Evolutionary conservation across 2,888 invertebrate species (phyloP), one percentile per base, ranked within the genome.

Genomic region (Himalopsyche kuldschensis): DNA sequence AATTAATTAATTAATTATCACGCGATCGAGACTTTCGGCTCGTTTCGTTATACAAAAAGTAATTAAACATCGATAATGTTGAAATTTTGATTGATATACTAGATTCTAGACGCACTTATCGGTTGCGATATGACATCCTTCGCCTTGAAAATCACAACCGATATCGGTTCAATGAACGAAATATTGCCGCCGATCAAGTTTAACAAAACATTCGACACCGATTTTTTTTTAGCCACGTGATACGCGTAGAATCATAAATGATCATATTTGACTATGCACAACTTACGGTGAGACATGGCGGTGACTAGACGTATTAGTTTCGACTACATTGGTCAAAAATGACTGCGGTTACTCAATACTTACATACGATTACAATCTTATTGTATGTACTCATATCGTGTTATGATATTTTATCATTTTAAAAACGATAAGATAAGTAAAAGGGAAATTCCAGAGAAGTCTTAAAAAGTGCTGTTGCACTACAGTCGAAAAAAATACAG

Each of bases 151-250:
- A 24, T 75, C 11, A 75, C 32, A 32, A 81, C 15, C 47, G 41
- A 76, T 48, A 80, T 47, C 76, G 76, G 83, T 83, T 83, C 83
- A 83, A 83, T 55, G 83, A 69, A 79, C 83, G 80, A 32, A 47
- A 48, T 30, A 79, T 79, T 77, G 24, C 32, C 11, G 10, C 20
- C 24, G 15, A 15, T 41, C 10, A 27, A 77, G 20, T 41, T 41
- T 41, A 41, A 41, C 41, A 77, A 31, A 32, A 77, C 20, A 77
- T 30, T 27, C 30, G 69, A 69, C 15, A 69, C 15, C 30, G 69
- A 69, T 69, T 20, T 69, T 30, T 69, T 11, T 10, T 30, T 69
- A 69, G 69, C 69, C 20, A 27, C 4, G 27, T 63, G 24, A 8
- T 24, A 27, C 11, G 69, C 30, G 4, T 69, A 15, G 69, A 69